Percentiles rank a stretch among this genome's conserved stretches.
Conservation (phyloP, 2,113 vertebrate species). For the Gadus macrocephalus region DNA sequence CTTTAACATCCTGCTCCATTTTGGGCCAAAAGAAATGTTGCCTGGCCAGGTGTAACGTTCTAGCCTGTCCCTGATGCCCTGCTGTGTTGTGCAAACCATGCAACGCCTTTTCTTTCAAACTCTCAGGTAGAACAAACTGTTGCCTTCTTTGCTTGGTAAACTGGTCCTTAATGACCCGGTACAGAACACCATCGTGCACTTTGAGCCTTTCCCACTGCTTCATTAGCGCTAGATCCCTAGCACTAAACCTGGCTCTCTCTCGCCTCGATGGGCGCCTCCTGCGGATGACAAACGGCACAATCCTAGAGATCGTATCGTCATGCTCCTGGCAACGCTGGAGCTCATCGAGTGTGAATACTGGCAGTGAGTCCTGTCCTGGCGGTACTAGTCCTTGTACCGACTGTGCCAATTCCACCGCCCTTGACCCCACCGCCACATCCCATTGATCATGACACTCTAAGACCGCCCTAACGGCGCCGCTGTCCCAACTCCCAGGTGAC, state of each 20-base stretch:
- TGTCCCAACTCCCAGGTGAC: too few relatives aligned
- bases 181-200: slow-evolving; percentile 1
- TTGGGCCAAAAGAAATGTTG: too few relatives aligned
- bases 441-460: not conserved
- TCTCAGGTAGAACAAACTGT: slow-evolving; percentile 5
- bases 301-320: slow-evolving; percentile 1
- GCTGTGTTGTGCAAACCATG: not conserved
- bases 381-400: not conserved
- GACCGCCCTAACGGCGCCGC: not conserved
- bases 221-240: not conserved
- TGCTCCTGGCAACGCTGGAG: slow-evolving; percentile 1
- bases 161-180: slow-evolving; percentile 10
- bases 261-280: slow-evolving; percentile 7
- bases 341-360: not conserved
- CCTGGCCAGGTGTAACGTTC: not conserved
- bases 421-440: not conserved
- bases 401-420: slow-evolving; percentile 1
- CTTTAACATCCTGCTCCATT: too few relatives aligned
- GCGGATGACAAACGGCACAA: not conserved
- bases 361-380: not conserved
- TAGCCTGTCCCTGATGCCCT: not conserved
- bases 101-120: not conserved
- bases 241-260: not conserved
- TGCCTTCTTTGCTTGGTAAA: slow-evolving; percentile 4
- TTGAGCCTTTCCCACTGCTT: slow-evolving; percentile 11